Conservation (phyloP, 2,113 vertebrate species). For the Lipophrys pholis region DNA sequence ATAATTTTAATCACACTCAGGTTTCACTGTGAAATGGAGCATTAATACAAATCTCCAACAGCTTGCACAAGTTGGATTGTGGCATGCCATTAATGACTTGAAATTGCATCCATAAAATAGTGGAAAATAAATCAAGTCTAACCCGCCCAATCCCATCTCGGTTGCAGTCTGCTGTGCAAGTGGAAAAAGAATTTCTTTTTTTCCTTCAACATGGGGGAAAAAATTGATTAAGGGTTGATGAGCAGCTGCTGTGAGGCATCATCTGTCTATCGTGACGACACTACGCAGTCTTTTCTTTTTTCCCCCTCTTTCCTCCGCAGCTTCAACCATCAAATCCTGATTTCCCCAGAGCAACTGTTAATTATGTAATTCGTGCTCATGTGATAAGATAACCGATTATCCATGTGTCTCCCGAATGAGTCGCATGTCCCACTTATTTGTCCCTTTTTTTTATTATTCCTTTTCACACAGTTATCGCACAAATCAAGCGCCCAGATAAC, state of each 20-base stretch:
- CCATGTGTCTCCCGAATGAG: slow-evolving; percentile 48
- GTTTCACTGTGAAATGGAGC: neutral
- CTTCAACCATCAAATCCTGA: slow-evolving; percentile 63
- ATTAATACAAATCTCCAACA: neutral
- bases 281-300: neutral
- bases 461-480: neutral
- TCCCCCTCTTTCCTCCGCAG: slow-evolving; percentile 25
- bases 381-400: slow-evolving; percentile 50
- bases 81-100: neutral
- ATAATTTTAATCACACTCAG: neutral
- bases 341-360: slow-evolving; percentile 73
- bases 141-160: too few species aligned
- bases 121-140: slow-evolving; percentile 5
- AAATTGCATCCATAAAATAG: slow-evolving; percentile 4
- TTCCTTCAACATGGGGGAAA: slow-evolving; percentile 1
- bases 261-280: slow-evolving; percentile 43
- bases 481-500: slow-evolving; percentile 5
- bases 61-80: neutral
- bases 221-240: slow-evolving; percentile 52
- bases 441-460: neutral
- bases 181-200: neutral
- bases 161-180: neutral
- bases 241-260: slow-evolving; percentile 54
- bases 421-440: slow-evolving; percentile 40
- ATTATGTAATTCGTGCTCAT: slow-evolving; percentile 69